A percentile compares a stretch with the other conserved stretches of the same genome.
Conservation (phyloP, 2,113 vertebrate species). For the Peromyscus maniculatus region DNA sequence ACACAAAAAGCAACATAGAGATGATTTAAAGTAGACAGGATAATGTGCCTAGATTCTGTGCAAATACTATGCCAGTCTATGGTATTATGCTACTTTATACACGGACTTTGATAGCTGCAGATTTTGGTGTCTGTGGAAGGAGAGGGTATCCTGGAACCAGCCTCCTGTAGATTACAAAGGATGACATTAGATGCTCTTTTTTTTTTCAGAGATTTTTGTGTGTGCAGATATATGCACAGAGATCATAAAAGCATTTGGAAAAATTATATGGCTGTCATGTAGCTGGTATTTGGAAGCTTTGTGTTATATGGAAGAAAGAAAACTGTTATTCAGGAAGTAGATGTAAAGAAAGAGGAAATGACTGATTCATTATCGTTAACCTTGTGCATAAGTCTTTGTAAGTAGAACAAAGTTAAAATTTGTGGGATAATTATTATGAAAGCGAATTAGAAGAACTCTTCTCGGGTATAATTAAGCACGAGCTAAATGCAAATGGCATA, state of each 20-base stretch:
- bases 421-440: constrained; percentile 55
- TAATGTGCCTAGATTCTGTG: neutral
- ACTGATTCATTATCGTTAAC: constrained; percentile 42
- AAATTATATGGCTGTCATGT: neutral
- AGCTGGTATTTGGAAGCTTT: constrained; percentile 3
- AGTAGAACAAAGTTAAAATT: constrained; percentile 50
- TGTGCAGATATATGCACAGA: constrained; percentile 1
- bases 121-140: neutral
- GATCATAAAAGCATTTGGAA: neutral
- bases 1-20: neutral
- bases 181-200: neutral
- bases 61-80: neutral
- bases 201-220: neutral
- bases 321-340: constrained; percentile 44
- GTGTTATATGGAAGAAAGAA: constrained; percentile 24
- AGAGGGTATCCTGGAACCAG: neutral
- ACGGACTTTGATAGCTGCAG: neutral
- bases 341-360: neutral
- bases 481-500: constrained; percentile 56
- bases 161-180: neutral
- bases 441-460: constrained; percentile 64
- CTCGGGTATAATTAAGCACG: constrained; percentile 59
- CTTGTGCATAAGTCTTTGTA: constrained; percentile 41
- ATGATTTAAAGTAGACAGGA: neutral
- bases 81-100: neutral